Percentiles rank a stretch among this genome's conserved stretches.
Evolutionary conservation across 2,888 invertebrate genomes (phyloP).

Genomic region (Ptychoptera albimana): DNA sequence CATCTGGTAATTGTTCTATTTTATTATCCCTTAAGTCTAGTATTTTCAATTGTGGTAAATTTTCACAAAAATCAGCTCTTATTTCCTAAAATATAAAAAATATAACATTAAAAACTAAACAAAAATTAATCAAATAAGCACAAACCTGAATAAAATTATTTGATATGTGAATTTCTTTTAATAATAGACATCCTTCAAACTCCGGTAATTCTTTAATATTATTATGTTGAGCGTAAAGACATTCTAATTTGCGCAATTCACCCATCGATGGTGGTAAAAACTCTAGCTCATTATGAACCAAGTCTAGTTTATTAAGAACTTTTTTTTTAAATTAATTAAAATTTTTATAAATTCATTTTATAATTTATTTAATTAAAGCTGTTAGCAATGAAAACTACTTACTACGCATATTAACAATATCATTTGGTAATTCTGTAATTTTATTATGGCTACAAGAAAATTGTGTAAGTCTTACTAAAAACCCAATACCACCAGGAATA

Average conservation of each 20-base stretch:
- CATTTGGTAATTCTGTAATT: slow-evolving; percentile 57
- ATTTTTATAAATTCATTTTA: not conserved
- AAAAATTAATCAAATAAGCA: slow-evolving; percentile 8
- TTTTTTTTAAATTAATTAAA: slow-evolving; percentile 1
- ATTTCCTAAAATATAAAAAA: slow-evolving; percentile 38
- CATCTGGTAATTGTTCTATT: slow-evolving; percentile 58
- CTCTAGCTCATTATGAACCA: slow-evolving; percentile 54
- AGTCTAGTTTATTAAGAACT: slow-evolving; percentile 50
- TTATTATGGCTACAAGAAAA: slow-evolving; percentile 60
- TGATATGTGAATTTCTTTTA: slow-evolving; percentile 69
- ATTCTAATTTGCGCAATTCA: slow-evolving; percentile 56
- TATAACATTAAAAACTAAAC: not conserved
- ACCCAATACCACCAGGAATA: slow-evolving; percentile 70
- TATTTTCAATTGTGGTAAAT: slow-evolving; percentile 52
- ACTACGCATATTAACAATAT: slow-evolving; percentile 72
- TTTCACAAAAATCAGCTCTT: slow-evolving; percentile 51
- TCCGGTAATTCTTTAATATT: slow-evolving; percentile 59
- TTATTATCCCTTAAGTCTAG: slow-evolving; percentile 73
- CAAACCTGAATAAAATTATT: slow-evolving; percentile 63
- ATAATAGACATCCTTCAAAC: slow-evolving; percentile 54
- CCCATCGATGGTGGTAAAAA: slow-evolving; percentile 47
- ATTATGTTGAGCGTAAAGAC: slow-evolving; percentile 68
- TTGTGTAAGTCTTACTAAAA: slow-evolving; percentile 58
- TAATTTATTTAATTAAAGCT: not conserved
- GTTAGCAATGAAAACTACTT: slow-evolving; percentile 19